Conservation (phyloP, 2,888 invertebrate genomes). For the Salticus scenicus region DNA sequence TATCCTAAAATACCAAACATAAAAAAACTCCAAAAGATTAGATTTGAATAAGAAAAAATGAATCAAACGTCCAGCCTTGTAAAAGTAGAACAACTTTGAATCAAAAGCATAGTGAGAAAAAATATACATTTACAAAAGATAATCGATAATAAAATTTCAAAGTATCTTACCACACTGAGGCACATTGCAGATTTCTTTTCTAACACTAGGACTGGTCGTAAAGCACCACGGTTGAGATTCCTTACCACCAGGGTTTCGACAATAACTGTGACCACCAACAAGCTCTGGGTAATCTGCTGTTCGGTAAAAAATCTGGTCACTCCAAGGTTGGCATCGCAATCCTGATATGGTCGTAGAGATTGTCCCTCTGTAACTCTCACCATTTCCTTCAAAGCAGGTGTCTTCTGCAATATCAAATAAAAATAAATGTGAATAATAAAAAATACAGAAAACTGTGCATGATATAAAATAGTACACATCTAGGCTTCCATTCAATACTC, state of each 20-base stretch:
- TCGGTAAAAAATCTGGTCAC: constrained; percentile 84
- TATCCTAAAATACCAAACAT: no score
- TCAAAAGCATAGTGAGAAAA: no score
- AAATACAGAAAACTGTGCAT: no score
- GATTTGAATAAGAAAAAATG: no score
- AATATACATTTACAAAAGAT: no score
- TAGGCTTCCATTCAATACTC: no score
- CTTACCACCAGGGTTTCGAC: constrained; percentile 90
- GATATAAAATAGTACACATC: no score
- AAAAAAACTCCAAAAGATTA: no score
- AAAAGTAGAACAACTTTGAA: no score
- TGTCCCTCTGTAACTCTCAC: constrained; percentile 84
- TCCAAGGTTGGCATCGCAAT: constrained; percentile 86
- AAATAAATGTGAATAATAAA: neutral
- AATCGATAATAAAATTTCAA: no score
- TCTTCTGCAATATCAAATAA: constrained; percentile 79
- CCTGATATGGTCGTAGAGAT: constrained; percentile 80
- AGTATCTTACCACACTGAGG: constrained; percentile 86
- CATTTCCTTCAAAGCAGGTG: constrained; percentile 91
- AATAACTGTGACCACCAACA: constrained; percentile 89
- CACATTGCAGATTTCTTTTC: constrained; percentile 89
- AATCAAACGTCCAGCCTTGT: no score
- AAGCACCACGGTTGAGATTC: constrained; percentile 93
- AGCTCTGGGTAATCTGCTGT: constrained; percentile 89
- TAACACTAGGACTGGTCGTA: constrained; percentile 80